Evolutionary conservation across 2,888 invertebrate species (phyloP), one percentile per base, ranked within the genome.

Genomic region (Clepsis dumicolana): DNA sequence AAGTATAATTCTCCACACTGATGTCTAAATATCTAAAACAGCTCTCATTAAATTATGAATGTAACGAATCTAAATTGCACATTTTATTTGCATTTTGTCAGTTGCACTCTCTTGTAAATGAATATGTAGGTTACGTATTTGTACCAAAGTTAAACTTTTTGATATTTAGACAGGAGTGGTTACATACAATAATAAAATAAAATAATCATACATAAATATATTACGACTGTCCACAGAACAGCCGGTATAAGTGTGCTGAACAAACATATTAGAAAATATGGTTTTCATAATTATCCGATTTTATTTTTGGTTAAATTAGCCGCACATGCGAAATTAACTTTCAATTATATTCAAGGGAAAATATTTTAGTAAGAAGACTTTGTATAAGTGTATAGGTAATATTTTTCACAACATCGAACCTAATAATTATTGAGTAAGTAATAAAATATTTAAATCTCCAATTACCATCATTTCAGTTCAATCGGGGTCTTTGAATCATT

Each of bases 91-190:
- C 60, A 48, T 24, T 61, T 66, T 61, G 21, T 21, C 38, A 56
- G 38, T 56, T 57, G 50, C 29, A 41, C 16, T 27, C 35, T 62
- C 21, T 64, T 44, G 38, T 41, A 53, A 21, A 59, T 59, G 27
- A 59, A 27, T 59, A 29, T 14, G 21, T 25, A 38, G 66, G 66
- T 66, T 62, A 64, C 59, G 57, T 68, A 74, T 78, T 75, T 77
- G 76, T 77, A 77, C 75, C 73, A 73, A 73, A 73, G 70, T 62
- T 66, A 72, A 27, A 64, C 63, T 59, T 60, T 71, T 71, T 74
- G 73, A 75, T 73, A 73, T 78, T 77, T 70, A 75, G 75, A 78
- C 82, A 82, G 69, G 56, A 52, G 63, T 48, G 48, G 70, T 72
- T 52, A 71, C 64, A 72, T 67, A 74, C 60, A 50, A 69, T 61